A percentile compares a stretch with the other conserved stretches of the same genome.
Evolutionary conservation across 1,140 invertebrate species (phyloP).

Genomic region (Brachionus plicatilis): DNA sequence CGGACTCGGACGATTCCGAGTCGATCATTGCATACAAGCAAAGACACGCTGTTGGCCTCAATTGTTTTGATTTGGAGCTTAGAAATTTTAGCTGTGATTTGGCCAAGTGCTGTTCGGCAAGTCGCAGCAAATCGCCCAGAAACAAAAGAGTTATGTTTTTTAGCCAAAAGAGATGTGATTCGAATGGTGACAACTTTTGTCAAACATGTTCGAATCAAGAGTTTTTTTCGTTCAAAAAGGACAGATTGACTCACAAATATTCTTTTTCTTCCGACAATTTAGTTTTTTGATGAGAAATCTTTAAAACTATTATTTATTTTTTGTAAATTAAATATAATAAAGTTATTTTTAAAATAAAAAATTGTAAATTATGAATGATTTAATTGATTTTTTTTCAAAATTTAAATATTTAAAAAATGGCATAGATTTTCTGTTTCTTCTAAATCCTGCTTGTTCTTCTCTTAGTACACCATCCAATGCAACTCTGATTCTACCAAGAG

Average conservation of each 20-base stretch:
- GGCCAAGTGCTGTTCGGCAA: neutral
- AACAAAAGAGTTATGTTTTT: neutral
- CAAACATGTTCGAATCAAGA: neutral
- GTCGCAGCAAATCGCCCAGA: neutral
- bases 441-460: too few relatives aligned
- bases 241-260: neutral
- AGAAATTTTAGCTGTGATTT: neutral
- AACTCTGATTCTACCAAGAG: too few relatives aligned
- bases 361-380: too few relatives aligned
- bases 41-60: conserved; percentile 15
- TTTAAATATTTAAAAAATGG: too few relatives aligned
- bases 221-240: neutral
- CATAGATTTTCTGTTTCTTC: too few relatives aligned
- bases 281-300: neutral
- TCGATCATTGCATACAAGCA: conserved; percentile 27
- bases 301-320: neutral
- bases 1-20: conserved; percentile 14
- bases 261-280: conserved; percentile 30
- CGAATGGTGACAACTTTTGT: neutral
- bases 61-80: neutral
- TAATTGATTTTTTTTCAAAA: too few relatives aligned
- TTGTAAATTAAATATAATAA: neutral
- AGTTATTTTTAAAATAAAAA: neutral
- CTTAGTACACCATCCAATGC: too few relatives aligned
- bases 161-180: conserved; percentile 5